Evolutionary conservation across 1,140 invertebrate species (phyloP).

Genomic region (Luehdorfia chinensis): DNA sequence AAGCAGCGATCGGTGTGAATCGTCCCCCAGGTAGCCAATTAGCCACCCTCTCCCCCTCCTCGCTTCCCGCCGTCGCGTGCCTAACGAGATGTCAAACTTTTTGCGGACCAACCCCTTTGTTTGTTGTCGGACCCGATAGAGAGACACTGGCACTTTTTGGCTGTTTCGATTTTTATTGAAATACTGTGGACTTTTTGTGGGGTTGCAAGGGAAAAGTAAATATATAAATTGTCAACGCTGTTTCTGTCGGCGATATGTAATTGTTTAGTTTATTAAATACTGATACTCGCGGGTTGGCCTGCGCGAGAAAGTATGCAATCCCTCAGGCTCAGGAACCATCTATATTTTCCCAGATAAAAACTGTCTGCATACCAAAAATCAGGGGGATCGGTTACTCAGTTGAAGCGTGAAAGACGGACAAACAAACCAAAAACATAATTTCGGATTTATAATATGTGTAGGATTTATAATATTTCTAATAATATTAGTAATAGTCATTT

Average conservation of each 20-base stretch:
- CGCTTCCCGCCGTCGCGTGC: slow-evolving; percentile 11
- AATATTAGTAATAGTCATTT: too few relatives aligned
- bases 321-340: too few relatives aligned
- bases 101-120: slow-evolving; percentile 40
- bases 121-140: slow-evolving; percentile 24
- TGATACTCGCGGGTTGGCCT: too few relatives aligned
- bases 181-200: slow-evolving; percentile 11
- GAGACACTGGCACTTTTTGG: slow-evolving; percentile 14
- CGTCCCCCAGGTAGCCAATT: slow-evolving; percentile 51
- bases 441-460: too few relatives aligned
- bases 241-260: not conserved
- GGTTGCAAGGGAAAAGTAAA: slow-evolving; percentile 11
- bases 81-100: slow-evolving; percentile 61
- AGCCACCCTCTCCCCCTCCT: slow-evolving; percentile 20
- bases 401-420: too few relatives aligned
- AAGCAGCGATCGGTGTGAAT: slow-evolving; percentile 13
- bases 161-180: slow-evolving; percentile 16
- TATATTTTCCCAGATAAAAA: too few relatives aligned
- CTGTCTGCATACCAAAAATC: too few relatives aligned
- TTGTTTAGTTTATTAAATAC: too few relatives aligned
- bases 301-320: too few relatives aligned
- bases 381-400: too few relatives aligned
- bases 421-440: too few relatives aligned
- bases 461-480: too few relatives aligned
- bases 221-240: not conserved